Evolutionary conservation across 2,797 vertebrate species (phyloP).

Genomic region (Clarias pachynema): DNA sequence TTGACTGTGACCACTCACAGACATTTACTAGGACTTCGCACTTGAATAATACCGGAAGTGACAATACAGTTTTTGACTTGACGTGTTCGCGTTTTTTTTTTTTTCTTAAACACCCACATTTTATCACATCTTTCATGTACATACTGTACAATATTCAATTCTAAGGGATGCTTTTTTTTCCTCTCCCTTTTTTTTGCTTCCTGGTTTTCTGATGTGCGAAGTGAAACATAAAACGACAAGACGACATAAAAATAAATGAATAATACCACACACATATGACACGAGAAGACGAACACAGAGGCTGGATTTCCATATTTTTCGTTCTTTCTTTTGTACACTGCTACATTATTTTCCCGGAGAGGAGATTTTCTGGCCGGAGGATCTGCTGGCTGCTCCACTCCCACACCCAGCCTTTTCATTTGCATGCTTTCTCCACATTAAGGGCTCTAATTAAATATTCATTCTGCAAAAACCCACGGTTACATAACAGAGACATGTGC

Average conservation of each 20-base stretch:
- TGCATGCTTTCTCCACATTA: constrained; percentile 75
- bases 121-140: neutral
- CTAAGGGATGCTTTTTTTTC: neutral
- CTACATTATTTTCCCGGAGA: constrained; percentile 13
- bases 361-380: constrained; percentile 64
- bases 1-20: neutral
- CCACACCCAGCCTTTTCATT: constrained; percentile 76
- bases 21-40: neutral
- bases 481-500: constrained; percentile 66
- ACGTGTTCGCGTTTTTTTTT: neutral
- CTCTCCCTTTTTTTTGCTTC: no score
- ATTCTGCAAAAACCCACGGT: constrained; percentile 74
- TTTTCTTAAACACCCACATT: neutral
- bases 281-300: neutral
- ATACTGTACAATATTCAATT: neutral
- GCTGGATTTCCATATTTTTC: neutral
- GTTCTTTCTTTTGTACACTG: neutral
- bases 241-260: neutral
- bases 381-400: constrained; percentile 70
- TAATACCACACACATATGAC: neutral
- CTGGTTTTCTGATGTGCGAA: neutral
- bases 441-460: constrained; percentile 80
- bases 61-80: neutral
- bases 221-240: no score
- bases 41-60: neutral